phyloP scores from a whole-genome alignment of 2,797 vertebrate genomes.

The Notoglanidium macrostoma region DNA sequence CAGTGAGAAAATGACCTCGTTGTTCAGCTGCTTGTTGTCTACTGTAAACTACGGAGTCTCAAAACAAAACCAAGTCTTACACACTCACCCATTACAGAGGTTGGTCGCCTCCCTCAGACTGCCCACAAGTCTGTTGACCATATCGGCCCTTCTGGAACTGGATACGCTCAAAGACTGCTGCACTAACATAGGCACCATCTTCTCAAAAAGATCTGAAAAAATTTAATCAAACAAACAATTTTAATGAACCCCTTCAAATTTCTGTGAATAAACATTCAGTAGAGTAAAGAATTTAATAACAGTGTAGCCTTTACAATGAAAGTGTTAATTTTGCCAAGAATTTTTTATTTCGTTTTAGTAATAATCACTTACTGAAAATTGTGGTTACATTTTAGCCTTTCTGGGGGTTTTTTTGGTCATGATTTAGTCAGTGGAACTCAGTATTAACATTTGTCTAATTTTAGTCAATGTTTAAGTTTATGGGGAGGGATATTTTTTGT shows the following conservation, averaged over 20 bases:
- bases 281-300: background rate
- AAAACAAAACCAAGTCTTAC: background rate
- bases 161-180: constrained; percentile 88
- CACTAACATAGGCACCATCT: constrained; percentile 96
- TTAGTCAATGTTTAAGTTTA: too few relatives aligned
- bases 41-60: too few relatives aligned
- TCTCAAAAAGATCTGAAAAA: constrained; percentile 92
- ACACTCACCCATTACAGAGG: constrained; percentile 89
- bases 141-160: constrained; percentile 89
- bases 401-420: too few relatives aligned
- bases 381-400: too few relatives aligned
- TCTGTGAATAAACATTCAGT: background rate
- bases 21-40: background rate
- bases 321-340: background rate
- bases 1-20: background rate
- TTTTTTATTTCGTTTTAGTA: too few relatives aligned
- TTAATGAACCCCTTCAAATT: background rate
- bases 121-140: constrained; percentile 90
- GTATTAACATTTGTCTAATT: too few relatives aligned
- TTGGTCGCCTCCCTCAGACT: constrained; percentile 96
- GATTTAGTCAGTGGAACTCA: too few relatives aligned
- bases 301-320: background rate
- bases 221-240: background rate
- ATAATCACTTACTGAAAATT: too few relatives aligned
- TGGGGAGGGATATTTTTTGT: too few relatives aligned